Conservation (phyloP, 2,888 invertebrate species). For the Papilio demoleus region DNA sequence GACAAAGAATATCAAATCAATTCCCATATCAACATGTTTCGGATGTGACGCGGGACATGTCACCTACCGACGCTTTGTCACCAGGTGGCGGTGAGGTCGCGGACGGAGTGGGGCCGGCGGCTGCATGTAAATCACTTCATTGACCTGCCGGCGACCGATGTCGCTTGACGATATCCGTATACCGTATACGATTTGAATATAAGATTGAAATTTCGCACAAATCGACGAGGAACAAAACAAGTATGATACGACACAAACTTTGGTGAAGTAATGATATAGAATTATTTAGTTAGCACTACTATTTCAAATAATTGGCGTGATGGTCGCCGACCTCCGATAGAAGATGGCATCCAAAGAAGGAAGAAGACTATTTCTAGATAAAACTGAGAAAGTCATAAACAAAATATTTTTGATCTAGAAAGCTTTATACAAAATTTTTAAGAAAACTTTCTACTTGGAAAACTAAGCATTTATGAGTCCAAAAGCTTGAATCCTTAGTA, state of each 20-base stretch:
- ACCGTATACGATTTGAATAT: slow-evolving; percentile 7
- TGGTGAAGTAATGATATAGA: no score
- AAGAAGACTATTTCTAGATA: no score
- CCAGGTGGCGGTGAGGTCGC: slow-evolving; percentile 23
- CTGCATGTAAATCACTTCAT: slow-evolving; percentile 12
- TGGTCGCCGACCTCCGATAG: no score
- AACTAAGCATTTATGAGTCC: neutral
- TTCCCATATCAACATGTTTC: neutral
- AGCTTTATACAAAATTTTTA: no score
- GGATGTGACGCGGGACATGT: neutral
- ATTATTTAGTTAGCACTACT: neutral
- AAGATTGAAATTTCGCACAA: slow-evolving; percentile 8
- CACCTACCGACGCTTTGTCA: neutral
- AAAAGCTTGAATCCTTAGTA: slow-evolving; percentile 2
- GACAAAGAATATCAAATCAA: neutral
- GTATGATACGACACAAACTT: neutral
- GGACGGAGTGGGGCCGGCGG: neutral
- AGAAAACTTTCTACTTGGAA: no score
- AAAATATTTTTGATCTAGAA: no score
- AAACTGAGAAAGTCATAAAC: neutral
- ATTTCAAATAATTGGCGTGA: no score
- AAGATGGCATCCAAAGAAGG: no score
- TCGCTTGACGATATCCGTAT: neutral
- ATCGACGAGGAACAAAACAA: slow-evolving; percentile 13
- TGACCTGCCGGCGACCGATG: slow-evolving; percentile 3